Conservation (phyloP, 2,888 invertebrate genomes). For the Phengaris alcon region DNA sequence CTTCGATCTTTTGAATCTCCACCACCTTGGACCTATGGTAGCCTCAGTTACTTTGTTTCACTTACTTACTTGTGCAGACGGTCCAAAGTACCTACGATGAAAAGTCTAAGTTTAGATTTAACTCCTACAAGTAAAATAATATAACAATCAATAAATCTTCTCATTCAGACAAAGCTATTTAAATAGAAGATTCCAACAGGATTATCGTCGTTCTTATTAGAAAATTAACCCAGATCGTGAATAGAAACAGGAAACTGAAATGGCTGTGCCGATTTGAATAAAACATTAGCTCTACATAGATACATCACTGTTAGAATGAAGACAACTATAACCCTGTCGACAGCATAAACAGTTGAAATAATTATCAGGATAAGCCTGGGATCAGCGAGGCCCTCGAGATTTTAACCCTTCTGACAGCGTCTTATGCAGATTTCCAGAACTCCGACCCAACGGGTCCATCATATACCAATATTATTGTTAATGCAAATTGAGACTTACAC, state of each 20-base stretch:
- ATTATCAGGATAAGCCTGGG: conserved; percentile 78
- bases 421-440: conserved; percentile 76
- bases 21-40: no score
- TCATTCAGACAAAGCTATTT: background rate
- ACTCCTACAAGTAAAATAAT: background rate
- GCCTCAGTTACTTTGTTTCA: no score
- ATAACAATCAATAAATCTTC: background rate
- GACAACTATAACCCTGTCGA: conserved; percentile 74
- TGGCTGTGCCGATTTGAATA: conserved; percentile 22
- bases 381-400: conserved; percentile 75
- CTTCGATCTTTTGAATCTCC: no score
- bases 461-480: conserved; percentile 32
- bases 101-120: background rate
- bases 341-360: conserved; percentile 80
- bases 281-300: conserved; percentile 59
- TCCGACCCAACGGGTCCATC: conserved; percentile 50
- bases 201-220: background rate
- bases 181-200: background rate
- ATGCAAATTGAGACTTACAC: conserved; percentile 37
- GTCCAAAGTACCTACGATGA: no score
- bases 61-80: no score
- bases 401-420: conserved; percentile 76
- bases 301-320: conserved; percentile 63
- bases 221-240: conserved; percentile 15
- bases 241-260: background rate